Evolutionary conservation across 2,888 invertebrate species (phyloP).

Genomic region (Pollenia griseotomentosa): DNA sequence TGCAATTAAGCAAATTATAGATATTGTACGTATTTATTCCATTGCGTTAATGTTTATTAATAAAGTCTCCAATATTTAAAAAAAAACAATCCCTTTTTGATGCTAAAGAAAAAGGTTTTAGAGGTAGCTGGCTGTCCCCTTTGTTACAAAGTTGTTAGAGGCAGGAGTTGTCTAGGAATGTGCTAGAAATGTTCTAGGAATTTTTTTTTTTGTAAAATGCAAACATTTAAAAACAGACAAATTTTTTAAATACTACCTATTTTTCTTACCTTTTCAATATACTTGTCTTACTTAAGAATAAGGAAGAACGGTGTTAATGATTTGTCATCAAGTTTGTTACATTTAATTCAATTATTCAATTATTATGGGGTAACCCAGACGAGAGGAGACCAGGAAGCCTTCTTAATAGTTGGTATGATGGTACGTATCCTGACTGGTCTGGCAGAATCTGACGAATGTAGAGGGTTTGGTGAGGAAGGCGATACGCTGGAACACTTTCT

Average conservation of each 20-base stretch:
- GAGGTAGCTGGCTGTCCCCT: neutral
- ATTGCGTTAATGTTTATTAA: slow-evolving; percentile 60
- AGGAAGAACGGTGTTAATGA: neutral
- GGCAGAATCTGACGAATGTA: too few species aligned
- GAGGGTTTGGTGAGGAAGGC: too few species aligned
- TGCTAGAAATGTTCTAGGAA: slow-evolving; percentile 36
- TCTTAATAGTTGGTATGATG: too few species aligned
- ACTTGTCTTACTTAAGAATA: neutral
- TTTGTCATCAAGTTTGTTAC: neutral
- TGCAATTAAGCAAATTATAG: slow-evolving; percentile 72
- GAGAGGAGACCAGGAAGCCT: too few species aligned
- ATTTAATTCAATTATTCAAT: too few species aligned
- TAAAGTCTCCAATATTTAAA: slow-evolving; percentile 51
- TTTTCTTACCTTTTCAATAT: slow-evolving; percentile 23
- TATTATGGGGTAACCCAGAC: too few species aligned
- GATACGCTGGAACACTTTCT: too few species aligned
- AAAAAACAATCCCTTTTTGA: neutral
- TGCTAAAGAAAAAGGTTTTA: neutral
- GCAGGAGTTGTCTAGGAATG: slow-evolving; percentile 51
- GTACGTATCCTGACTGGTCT: too few species aligned
- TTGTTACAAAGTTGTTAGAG: neutral
- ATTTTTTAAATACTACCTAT: slow-evolving; percentile 29
- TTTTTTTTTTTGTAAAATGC: slow-evolving; percentile 53
- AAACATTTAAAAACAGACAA: slow-evolving; percentile 63
- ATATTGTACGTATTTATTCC: slow-evolving; percentile 57